A percentile compares a stretch with the other conserved stretches of the same genome.
These are phyloP conservation scores for Scolanthus callimorphus DNA, from an alignment of 92 coral and sea anemone genomes.

Conservation along the genomic window DNA sequence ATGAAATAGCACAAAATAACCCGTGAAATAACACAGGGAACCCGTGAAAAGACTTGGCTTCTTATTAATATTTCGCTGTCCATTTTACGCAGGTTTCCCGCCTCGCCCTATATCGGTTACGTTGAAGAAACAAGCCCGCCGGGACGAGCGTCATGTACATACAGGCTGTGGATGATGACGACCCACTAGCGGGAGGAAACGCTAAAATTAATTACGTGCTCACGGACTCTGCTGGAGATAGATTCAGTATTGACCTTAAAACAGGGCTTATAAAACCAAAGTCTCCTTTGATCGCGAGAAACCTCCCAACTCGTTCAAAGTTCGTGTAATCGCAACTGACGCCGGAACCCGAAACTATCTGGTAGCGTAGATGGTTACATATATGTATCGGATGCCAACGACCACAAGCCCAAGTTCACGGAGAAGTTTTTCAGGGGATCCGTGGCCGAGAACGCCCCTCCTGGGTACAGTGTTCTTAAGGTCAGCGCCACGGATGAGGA, in stretches of 20 bases:
- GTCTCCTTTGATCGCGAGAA: constrained; percentile 52
- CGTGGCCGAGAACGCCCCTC: constrained; percentile 59
- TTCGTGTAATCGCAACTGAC: constrained; percentile 61
- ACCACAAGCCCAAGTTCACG: constrained; percentile 42
- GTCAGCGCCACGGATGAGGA: constrained; percentile 55
- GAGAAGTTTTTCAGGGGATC: constrained; percentile 36
- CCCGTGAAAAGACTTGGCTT: too few relatives aligned
- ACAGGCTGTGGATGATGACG: constrained; percentile 69
- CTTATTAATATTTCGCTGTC: too few relatives aligned
- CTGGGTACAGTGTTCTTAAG: constrained; percentile 49
- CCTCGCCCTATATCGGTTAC: constrained; percentile 68
- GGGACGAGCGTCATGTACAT: constrained; percentile 59
- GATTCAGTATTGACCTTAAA: constrained; percentile 42
- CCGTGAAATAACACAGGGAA: too few relatives aligned
- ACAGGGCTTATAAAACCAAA: constrained; percentile 48
- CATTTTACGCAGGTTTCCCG: constrained; percentile 47
- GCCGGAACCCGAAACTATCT: constrained; percentile 53
- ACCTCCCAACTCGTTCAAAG: constrained; percentile 55
- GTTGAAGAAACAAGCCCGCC: constrained; percentile 45
- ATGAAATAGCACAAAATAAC: too few relatives aligned
- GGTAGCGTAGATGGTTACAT: constrained; percentile 66
- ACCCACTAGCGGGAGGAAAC: constrained; percentile 51
- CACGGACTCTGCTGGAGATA: constrained; percentile 47
- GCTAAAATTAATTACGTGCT: constrained; percentile 51
- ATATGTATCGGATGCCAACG: constrained; percentile 42